Conservation (phyloP, 2,888 invertebrate genomes). For the Limnephilus auricula region DNA sequence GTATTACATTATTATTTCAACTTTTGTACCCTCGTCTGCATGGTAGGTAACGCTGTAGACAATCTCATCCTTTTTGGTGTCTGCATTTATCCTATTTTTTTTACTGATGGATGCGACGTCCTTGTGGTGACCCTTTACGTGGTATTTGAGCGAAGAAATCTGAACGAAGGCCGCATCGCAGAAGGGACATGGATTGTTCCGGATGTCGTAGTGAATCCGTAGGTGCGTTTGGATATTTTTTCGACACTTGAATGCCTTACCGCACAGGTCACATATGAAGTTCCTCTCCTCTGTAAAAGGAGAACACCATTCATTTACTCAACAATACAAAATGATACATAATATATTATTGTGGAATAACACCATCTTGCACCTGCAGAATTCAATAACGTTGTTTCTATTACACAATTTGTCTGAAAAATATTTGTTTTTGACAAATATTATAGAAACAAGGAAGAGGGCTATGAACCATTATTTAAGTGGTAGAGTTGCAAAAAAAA, state of each 20-base stretch:
- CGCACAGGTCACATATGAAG: conserved; percentile 14
- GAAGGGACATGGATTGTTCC: conserved; percentile 18
- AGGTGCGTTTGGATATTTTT: conserved; percentile 10
- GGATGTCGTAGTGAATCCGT: conserved; percentile 32
- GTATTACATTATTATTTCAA: background rate
- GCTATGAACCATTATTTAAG: too few relatives aligned
- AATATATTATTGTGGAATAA: background rate
- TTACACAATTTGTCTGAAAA: too few relatives aligned
- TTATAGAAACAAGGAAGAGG: too few relatives aligned
- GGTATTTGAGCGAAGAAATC: conserved; percentile 23
- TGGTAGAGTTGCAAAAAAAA: too few relatives aligned
- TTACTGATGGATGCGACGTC: background rate
- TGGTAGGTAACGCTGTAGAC: background rate
- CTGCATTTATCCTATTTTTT: background rate
- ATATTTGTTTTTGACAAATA: too few relatives aligned
- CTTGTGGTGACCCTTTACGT: conserved; percentile 36
- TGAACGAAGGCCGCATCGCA: conserved; percentile 36
- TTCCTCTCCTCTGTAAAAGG: conserved; percentile 10
- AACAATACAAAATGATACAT: background rate
- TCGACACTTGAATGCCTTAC: conserved; percentile 3
- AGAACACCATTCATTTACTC: background rate
- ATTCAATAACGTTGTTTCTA: too few relatives aligned
- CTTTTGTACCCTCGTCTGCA: background rate
- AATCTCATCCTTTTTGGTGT: background rate
- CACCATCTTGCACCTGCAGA: too few relatives aligned